These are phyloP conservation scores for Struthio camelus DNA, from an alignment of 2,113 vertebrate genomes.

Conservation along the genomic window DNA sequence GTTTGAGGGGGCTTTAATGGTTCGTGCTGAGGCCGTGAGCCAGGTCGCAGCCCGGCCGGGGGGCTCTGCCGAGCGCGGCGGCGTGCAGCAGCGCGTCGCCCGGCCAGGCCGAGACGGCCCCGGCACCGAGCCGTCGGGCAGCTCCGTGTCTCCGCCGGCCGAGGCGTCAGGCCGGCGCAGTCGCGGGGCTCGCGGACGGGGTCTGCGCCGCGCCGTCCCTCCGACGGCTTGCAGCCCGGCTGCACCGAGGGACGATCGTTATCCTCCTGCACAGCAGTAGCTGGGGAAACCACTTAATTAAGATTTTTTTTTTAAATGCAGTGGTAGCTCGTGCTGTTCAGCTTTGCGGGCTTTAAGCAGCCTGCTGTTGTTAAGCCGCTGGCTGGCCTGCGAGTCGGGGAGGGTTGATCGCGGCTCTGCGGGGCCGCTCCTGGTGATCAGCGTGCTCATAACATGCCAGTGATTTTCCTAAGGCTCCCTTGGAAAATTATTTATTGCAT, in stretches of 20 bases:
- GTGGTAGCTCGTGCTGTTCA: not conserved
- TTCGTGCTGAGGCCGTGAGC: too few relatives aligned
- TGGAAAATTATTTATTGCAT: not conserved
- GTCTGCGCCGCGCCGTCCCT: too few relatives aligned
- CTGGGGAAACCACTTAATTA: not conserved
- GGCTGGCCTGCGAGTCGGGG: accelerated
- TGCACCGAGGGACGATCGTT: not conserved
- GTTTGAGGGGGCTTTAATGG: too few relatives aligned
- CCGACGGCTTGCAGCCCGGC: not conserved
- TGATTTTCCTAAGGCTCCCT: constrained; percentile 13
- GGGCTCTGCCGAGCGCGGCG: too few relatives aligned
- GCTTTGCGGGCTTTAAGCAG: not conserved
- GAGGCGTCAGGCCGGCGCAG: too few relatives aligned
- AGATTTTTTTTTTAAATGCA: not conserved
- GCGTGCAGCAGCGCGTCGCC: too few relatives aligned
- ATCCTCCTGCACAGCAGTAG: not conserved
- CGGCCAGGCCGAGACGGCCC: too few relatives aligned
- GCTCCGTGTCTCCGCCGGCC: too few relatives aligned
- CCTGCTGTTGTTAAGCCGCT: not conserved
- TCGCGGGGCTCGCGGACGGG: too few relatives aligned
- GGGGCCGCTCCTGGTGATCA: not conserved
- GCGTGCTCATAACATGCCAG: not conserved
- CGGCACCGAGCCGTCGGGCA: too few relatives aligned
- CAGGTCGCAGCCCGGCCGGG: too few relatives aligned
- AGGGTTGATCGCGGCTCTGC: not conserved